phyloP scores from a whole-genome alignment of 2,113 vertebrate species.

The Myrmecobius fasciatus region DNA sequence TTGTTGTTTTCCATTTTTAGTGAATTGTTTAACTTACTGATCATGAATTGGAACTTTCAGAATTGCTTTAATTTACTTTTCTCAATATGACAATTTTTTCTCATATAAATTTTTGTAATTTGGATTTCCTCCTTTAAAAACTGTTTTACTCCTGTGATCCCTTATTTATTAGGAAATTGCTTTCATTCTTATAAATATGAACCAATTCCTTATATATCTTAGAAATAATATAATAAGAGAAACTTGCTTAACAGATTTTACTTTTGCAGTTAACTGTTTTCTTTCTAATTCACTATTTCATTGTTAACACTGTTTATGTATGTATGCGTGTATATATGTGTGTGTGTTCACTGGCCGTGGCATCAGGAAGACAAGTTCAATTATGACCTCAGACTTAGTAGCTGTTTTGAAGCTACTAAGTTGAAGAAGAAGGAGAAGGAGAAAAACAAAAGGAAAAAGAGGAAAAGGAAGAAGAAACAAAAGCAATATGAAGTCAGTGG shows the following conservation, averaged over 20 bases:
- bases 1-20: neutral
- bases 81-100: neutral
- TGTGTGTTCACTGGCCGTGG: neutral
- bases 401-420: too few species aligned
- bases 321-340: neutral
- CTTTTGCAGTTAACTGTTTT: neutral
- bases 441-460: too few species aligned
- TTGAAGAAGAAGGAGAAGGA: too few species aligned
- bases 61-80: neutral
- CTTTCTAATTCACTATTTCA: neutral
- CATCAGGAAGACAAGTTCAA: too few species aligned
- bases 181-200: neutral
- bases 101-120: neutral
- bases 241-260: neutral
- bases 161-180: neutral
- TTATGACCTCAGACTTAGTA: too few species aligned
- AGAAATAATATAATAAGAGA: neutral
- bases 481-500: neutral
- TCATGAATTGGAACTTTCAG: neutral
- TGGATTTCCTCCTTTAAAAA: neutral
- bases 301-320: neutral
- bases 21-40: neutral
- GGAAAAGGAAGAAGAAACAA: neutral
- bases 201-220: neutral
- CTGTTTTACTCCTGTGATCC: neutral